Percentiles rank a stretch among this genome's conserved stretches.
Conservation (phyloP, 2,113 vertebrate genomes). For the Columba livia region DNA sequence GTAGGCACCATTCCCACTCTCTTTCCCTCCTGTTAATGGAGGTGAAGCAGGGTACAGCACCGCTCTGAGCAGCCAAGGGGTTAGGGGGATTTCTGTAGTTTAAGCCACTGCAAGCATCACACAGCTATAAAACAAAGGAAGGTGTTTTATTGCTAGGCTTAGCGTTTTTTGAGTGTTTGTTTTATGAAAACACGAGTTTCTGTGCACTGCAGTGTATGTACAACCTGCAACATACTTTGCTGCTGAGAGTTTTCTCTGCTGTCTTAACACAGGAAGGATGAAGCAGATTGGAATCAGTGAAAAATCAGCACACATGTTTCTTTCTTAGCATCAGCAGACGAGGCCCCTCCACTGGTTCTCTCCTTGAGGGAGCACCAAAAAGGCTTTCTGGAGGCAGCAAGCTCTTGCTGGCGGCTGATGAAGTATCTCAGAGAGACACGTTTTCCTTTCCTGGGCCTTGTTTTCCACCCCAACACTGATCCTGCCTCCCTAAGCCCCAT, state of each 20-base stretch:
- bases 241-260: neutral
- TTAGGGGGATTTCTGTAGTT: neutral
- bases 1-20: neutral
- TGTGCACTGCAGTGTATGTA: neutral
- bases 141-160: neutral
- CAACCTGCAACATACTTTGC: neutral
- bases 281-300: neutral
- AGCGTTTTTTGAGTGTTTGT: neutral
- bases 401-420: neutral
- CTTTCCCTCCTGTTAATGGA: neutral
- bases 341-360: neutral
- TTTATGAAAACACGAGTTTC: neutral
- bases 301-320: neutral
- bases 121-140: neutral
- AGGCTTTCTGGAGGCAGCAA: neutral
- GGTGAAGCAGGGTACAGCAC: neutral
- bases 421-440: neutral
- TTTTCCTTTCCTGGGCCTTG: neutral
- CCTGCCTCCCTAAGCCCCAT: neutral
- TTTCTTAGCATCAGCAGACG: neutral
- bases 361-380: neutral
- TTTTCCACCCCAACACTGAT: neutral
- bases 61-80: neutral
- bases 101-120: neutral
- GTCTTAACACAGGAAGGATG: neutral